phyloP scores from a whole-genome alignment of 2,113 vertebrate genomes.

The Tringa solitaria region DNA sequence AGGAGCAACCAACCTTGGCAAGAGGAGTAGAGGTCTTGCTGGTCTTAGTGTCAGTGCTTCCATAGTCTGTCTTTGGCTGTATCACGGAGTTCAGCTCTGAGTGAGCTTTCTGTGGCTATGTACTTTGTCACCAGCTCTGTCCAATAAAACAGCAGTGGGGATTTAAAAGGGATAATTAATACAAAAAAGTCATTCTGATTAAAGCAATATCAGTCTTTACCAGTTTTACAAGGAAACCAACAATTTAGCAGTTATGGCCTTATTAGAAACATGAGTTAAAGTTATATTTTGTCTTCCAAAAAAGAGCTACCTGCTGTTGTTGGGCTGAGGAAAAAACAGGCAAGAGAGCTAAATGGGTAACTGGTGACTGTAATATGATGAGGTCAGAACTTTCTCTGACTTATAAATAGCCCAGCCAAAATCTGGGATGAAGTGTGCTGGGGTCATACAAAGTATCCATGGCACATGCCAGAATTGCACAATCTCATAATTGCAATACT shows the following conservation, averaged over 20 bases:
- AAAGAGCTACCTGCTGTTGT: neutral
- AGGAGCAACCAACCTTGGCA: neutral
- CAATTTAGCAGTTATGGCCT: neutral
- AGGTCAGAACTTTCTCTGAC: neutral
- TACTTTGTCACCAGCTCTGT: neutral
- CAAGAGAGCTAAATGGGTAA: neutral
- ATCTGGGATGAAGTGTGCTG: conserved; percentile 6
- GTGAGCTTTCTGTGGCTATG: neutral
- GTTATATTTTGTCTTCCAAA: neutral
- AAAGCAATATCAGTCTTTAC: neutral
- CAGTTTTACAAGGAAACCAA: neutral
- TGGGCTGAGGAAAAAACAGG: neutral
- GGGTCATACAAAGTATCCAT: conserved; percentile 32
- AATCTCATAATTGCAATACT: neutral
- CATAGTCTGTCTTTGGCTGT: neutral
- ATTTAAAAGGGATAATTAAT: neutral
- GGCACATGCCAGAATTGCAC: conserved; percentile 10
- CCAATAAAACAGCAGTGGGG: neutral
- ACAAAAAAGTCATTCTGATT: neutral
- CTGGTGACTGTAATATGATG: neutral
- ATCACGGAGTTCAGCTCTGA: neutral
- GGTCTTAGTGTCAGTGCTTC: neutral
- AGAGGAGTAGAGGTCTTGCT: neutral
- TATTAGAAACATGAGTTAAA: neutral
- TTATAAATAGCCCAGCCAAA: conserved; percentile 13